Evolutionary conservation across 2,888 invertebrate genomes (phyloP).

Genomic region (Hirtodrosophila histrioides): DNA sequence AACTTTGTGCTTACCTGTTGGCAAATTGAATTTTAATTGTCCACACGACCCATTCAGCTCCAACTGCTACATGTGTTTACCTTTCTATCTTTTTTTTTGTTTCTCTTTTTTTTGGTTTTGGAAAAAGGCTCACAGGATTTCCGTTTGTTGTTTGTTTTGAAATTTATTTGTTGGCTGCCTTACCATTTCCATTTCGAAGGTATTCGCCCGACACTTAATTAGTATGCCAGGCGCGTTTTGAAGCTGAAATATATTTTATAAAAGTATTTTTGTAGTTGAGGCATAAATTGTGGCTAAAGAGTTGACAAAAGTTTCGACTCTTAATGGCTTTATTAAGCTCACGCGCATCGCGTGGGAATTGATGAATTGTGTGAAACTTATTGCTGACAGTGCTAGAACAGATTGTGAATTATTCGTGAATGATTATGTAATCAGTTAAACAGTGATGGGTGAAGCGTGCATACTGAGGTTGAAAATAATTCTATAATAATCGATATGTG

Average conservation of each 20-base stretch:
- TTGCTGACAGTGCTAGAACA: conserved; percentile 10
- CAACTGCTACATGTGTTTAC: conserved; percentile 63
- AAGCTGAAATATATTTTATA: conserved; percentile 53
- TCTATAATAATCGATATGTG: no score
- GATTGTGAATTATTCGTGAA: conserved; percentile 40
- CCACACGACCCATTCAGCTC: conserved; percentile 22
- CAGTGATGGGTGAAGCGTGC: neutral
- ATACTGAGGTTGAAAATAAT: no score
- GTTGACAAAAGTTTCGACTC: conserved; percentile 40
- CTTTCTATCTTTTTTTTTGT: conserved; percentile 8
- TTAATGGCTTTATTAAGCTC: conserved; percentile 58
- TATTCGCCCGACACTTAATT: conserved; percentile 44
- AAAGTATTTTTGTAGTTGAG: conserved; percentile 30
- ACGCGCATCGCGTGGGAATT: conserved; percentile 59
- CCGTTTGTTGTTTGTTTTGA: conserved; percentile 65
- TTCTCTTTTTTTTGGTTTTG: conserved; percentile 15
- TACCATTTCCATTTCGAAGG: neutral
- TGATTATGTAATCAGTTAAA: no score
- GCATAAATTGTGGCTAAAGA: conserved; percentile 47
- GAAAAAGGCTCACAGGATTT: conserved; percentile 71
- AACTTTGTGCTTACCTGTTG: conserved; percentile 33
- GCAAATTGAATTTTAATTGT: conserved; percentile 75
- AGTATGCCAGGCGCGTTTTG: conserved; percentile 54
- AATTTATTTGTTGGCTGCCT: conserved; percentile 50
- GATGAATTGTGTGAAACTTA: neutral